These are phyloP conservation scores for Lepidotrigona ventralis DNA, from an alignment of 1,140 invertebrate genomes.

Conservation along the genomic window DNA sequence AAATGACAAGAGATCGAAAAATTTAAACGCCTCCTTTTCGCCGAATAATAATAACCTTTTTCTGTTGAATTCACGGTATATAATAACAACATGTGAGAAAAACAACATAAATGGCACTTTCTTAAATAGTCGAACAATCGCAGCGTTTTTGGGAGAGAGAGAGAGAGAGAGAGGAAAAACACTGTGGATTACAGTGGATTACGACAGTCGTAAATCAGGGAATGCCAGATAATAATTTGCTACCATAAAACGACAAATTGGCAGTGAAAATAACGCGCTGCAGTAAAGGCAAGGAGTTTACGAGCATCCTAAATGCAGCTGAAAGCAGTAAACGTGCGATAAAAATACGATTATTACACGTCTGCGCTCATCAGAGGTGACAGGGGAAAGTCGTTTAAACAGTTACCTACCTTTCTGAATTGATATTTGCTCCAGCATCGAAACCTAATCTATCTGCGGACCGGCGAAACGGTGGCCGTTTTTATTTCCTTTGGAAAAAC, in stretches of 20 bases:
- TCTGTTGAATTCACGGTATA: too few species aligned
- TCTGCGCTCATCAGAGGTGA: background rate
- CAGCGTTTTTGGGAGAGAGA: too few species aligned
- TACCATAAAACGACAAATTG: slow-evolving; percentile 39
- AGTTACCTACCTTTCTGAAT: background rate
- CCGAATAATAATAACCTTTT: too few species aligned
- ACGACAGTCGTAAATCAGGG: background rate
- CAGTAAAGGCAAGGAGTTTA: slow-evolving; percentile 30
- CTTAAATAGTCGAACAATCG: background rate
- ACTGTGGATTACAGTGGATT: background rate
- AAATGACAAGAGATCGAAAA: too few species aligned
- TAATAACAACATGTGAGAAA: too few species aligned
- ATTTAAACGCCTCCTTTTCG: too few species aligned
- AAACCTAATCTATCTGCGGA: background rate
- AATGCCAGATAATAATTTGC: slow-evolving; percentile 18
- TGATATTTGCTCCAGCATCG: background rate
- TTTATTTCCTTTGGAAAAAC: too few species aligned
- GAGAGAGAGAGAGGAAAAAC: too few species aligned
- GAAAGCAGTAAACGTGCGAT: slow-evolving; percentile 22
- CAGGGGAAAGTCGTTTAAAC: background rate
- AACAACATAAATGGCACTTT: background rate
- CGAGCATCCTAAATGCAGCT: background rate
- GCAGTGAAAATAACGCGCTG: slow-evolving; percentile 30
- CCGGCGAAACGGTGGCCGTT: too few species aligned
- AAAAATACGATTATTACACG: slow-evolving; percentile 14